Evolutionary conservation across 1,140 invertebrate species (phyloP), one percentile per base, ranked within the genome.

Genomic region (Papilio dardanus): DNA sequence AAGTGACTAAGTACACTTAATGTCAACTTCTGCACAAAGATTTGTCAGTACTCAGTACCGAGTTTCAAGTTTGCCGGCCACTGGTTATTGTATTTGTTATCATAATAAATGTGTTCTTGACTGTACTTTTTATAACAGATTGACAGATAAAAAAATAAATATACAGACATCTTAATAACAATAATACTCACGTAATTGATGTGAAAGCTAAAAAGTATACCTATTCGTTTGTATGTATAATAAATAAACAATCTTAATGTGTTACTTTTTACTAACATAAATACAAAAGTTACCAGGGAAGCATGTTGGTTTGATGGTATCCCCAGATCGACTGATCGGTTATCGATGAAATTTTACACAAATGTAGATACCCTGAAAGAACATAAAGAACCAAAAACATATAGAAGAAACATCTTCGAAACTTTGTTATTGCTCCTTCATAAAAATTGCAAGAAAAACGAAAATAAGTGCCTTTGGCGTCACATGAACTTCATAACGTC

Each of bases 61-160:
- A 62, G 54, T 62, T 58, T 54, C 10, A 10, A 62, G 24, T 62
- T 19, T 50, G n/a, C 21, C 54, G 54, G 54, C 54, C 54, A 62
- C 54, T 62, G 54, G 54, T 62, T 62, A 62, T 50, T 50, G 46
- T 50, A 50, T 62, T 62, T 62, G 54, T 62, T 62, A 14, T 62
- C 54, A 62, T 62, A 62, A 62, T 30, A 62, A 62, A 62, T 62
- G 4, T 54, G 21, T 10, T 21, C 10, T 62, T 16, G 54, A 62
- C 54, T 62, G 24, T 62, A 62, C 24, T 24, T 62, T 30, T 62
- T n/a, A 28, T 6, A 14, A 28, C 54, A 62, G 21, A 28, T 3
- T 62, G 54, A 62, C 54, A 62, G 54, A 14, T 14, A 14, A 28
- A 58, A 62, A 28, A 58, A 58, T 28, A 58, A 12, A 58, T 3